Evolutionary conservation across 1,140 invertebrate genomes (phyloP).

Genomic region (Brachionus angularis): DNA sequence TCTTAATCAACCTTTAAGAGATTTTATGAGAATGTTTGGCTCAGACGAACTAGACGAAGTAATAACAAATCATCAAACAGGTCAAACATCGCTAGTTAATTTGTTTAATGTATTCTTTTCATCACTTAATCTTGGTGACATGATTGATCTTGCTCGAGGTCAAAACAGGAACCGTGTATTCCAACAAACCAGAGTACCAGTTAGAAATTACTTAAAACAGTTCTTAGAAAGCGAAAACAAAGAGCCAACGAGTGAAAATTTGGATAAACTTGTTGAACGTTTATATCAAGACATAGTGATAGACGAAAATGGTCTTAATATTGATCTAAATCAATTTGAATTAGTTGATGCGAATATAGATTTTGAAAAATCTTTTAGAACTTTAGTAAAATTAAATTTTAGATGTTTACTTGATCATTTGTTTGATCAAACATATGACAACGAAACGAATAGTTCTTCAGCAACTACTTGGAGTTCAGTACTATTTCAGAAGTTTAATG

Average conservation of each 20-base stretch:
- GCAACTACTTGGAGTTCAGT: slow-evolving; percentile 37
- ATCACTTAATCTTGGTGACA: slow-evolving; percentile 15
- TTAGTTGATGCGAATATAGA: slow-evolving; percentile 9
- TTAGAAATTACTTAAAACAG: not conserved
- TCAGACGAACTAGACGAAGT: slow-evolving; percentile 4
- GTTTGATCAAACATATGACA: not conserved
- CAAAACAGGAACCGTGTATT: slow-evolving; percentile 7
- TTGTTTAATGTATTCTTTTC: slow-evolving; percentile 24
- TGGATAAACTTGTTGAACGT: slow-evolving; percentile 19
- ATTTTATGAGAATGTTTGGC: slow-evolving; percentile 36
- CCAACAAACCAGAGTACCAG: slow-evolving; percentile 14
- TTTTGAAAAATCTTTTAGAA: slow-evolving; percentile 7
- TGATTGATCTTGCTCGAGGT: slow-evolving; percentile 16
- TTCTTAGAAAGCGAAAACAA: not conserved
- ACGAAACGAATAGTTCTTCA: not conserved
- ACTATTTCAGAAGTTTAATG: slow-evolving; percentile 12
- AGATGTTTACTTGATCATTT: slow-evolving; percentile 1
- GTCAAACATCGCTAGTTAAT: not conserved
- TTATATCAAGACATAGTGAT: slow-evolving; percentile 8
- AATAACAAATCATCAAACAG: not conserved
- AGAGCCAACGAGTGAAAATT: not conserved
- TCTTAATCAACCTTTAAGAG: slow-evolving; percentile 15
- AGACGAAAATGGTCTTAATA: slow-evolving; percentile 15
- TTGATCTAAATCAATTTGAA: slow-evolving; percentile 10
- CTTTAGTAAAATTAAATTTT: slow-evolving; percentile 13